Conservation (phyloP, 2,113 vertebrate genomes). For the Entelurus aequoreus region DNA sequence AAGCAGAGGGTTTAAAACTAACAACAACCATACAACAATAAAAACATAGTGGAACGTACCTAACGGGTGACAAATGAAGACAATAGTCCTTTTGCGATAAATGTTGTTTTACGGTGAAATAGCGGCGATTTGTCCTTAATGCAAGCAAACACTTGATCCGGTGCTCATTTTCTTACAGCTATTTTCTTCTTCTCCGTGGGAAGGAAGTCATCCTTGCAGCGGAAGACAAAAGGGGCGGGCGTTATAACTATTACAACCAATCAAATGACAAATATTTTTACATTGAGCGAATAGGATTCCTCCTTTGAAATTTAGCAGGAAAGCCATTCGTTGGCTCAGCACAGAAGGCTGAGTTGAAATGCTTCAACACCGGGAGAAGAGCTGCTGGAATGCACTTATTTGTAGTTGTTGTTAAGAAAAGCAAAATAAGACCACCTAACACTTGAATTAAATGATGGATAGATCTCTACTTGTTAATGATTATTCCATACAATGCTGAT, state of each 20-base stretch:
- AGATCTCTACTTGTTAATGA: no score
- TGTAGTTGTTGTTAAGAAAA: neutral
- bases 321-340: constrained; percentile 23
- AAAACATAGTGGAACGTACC: constrained; percentile 36
- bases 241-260: constrained; percentile 24
- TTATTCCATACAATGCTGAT: no score
- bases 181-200: constrained; percentile 27
- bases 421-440: no score
- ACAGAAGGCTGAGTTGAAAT: constrained; percentile 29
- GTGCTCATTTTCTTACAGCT: neutral
- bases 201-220: constrained; percentile 29
- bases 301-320: neutral
- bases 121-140: neutral
- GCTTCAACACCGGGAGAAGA: constrained; percentile 18
- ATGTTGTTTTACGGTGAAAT: neutral
- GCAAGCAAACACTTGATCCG: constrained; percentile 7
- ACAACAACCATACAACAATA: constrained; percentile 2
- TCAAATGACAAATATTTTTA: neutral
- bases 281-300: constrained; percentile 19
- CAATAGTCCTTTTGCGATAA: neutral
- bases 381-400: neutral
- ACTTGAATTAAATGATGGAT: no score
- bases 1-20: constrained; percentile 30
- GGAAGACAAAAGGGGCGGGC: constrained; percentile 26
- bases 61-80: neutral